Base-by-base conservation (phyloP, 2,113 vertebrate genomes). In the Ondatra zibethicus region DNA sequence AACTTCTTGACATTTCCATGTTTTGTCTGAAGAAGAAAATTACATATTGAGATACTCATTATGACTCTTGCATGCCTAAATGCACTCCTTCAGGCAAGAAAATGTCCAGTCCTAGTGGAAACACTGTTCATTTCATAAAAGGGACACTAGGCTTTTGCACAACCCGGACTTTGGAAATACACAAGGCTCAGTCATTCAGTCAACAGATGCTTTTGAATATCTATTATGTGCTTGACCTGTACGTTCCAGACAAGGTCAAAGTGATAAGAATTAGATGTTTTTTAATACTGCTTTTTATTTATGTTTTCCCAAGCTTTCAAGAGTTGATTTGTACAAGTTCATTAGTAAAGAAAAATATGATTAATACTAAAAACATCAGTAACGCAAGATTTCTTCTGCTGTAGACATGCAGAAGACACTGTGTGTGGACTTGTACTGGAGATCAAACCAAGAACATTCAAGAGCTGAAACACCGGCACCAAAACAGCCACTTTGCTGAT, bases 1-100 rank as follows among this genome's bases (percentile, higher is more conserved):
- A 95, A 95, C 29, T 88, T 88, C 92, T 66, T 97, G 93, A 66
- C 93, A 96, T 93, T 97, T 95, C 52, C 50, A 91, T 63, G 89
- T 93, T 93, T 84, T 72, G 82, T 89, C 33, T 89, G n/a, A 96
- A 89, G 65, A 89, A 95, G 82, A 95, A 97, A 96, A 97, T 81
- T 89, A 50, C 58, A 85, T 72, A 68, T 50, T 77, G 45, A 36
- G 73, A 88, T 77, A 55, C 58, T 95, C 70, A 82, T 95, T 94
- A 94, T 91, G 94, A 97, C 72, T 85, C 58, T 50, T 72, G 47
- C 5, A 86, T 81, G 65, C 58, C 75, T 87, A 92, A 96, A 94
- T 88, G 45, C 50, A 89, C 80, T 90, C 47, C 27, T 85, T 55
- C 92, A 63, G 65, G 88, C 86, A 96, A 92, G 50, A 92, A 92